A percentile compares a stretch with the other conserved stretches of the same genome.
Conservation (phyloP, 2,888 invertebrate genomes). For the Lasioglossum zephyrum region DNA sequence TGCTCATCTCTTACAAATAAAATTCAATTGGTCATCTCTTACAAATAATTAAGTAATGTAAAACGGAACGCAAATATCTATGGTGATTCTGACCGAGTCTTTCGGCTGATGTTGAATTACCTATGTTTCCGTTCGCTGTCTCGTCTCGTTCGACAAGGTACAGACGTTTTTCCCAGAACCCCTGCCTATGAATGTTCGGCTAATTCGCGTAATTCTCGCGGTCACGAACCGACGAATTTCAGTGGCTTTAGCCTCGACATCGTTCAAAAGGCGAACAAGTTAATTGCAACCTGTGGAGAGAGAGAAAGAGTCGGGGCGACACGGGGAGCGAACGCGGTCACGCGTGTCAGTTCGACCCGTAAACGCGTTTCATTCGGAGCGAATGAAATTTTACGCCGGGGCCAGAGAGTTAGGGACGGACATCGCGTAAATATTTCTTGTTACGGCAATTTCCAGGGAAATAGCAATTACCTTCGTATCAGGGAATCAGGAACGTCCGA, state of each 20-base stretch:
- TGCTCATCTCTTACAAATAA: too few relatives aligned
- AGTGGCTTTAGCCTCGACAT: constrained; percentile 20
- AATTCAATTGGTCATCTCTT: too few relatives aligned
- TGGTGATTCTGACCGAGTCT: not conserved
- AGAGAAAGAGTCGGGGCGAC: not conserved
- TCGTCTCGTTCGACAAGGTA: too few relatives aligned
- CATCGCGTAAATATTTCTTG: constrained; percentile 28
- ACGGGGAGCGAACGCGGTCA: not conserved
- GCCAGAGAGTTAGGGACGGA: not conserved
- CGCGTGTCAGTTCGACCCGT: constrained; percentile 4
- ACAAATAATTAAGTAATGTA: too few relatives aligned
- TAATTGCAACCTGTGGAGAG: constrained; percentile 23
- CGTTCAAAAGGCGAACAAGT: not conserved
- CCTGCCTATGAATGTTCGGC: not conserved
- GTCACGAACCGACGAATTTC: constrained; percentile 38
- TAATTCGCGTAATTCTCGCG: not conserved
- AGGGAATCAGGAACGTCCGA: constrained; percentile 11
- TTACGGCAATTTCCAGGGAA: constrained; percentile 16
- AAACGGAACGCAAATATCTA: too few relatives aligned
- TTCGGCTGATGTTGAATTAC: not conserved
- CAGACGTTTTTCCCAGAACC: not conserved
- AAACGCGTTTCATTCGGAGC: constrained; percentile 3
- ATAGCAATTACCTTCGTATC: constrained; percentile 36
- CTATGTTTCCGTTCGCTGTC: too few relatives aligned
- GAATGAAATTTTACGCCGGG: not conserved